phyloP scores from a whole-genome alignment of 2,113 vertebrate genomes.

The Variabilichromis moorii region DNA sequence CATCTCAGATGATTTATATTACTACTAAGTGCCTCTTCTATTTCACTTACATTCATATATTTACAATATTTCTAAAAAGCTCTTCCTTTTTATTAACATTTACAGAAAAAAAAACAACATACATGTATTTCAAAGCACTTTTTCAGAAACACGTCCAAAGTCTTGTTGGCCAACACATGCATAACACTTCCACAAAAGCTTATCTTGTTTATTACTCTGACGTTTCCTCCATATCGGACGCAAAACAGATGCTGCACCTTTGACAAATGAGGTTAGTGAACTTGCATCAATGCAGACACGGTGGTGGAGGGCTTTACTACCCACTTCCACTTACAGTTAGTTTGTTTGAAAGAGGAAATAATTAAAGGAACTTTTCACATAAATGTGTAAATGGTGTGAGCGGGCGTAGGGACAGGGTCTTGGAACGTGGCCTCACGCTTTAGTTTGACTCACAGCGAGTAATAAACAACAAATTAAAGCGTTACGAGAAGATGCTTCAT shows the following conservation, averaged over 20 bases:
- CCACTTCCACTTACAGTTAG: not conserved
- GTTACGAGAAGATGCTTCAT: not conserved
- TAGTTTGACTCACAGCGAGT: not conserved
- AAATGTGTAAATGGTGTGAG: rapidly evolving
- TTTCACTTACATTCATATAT: not conserved
- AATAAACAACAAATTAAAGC: not conserved
- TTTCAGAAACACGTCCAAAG: not conserved
- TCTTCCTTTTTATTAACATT: not conserved
- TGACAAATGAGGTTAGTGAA: not conserved
- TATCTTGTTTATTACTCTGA: not conserved
- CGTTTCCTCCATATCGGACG: rapidly evolving
- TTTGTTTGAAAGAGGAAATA: not conserved
- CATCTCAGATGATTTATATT: not conserved
- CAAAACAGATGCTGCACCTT: not conserved
- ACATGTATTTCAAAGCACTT: not conserved
- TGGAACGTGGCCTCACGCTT: not conserved
- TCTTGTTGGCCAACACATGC: not conserved
- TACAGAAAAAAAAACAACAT: not conserved
- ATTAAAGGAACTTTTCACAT: not conserved
- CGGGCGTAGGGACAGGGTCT: not conserved
- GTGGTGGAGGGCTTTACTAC: not conserved
- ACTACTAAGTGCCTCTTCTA: not conserved
- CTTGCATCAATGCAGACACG: not conserved
- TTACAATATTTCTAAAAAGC: not conserved
- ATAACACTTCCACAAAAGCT: not conserved